A percentile compares a stretch with the other conserved stretches of the same genome.
These are phyloP conservation scores for Sminthurides bifidus DNA, from an alignment of 1,140 invertebrate species.

Conservation along the genomic window DNA sequence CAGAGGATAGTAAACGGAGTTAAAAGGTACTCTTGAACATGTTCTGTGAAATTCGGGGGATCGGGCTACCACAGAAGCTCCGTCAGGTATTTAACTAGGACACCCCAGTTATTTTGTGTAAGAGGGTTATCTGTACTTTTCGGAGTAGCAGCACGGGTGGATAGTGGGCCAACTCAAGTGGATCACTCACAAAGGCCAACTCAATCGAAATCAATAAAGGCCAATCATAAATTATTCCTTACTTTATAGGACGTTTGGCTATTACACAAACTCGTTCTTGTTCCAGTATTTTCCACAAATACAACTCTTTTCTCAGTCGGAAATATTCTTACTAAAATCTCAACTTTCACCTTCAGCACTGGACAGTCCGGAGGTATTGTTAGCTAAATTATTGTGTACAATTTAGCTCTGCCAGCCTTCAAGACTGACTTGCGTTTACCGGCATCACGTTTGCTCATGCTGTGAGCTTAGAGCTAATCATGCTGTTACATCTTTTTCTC, in stretches of 20 bases:
- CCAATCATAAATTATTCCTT: slow-evolving; percentile 13
- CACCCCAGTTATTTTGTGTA: background rate
- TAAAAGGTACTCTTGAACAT: no score
- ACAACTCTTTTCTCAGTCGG: background rate
- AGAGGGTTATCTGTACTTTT: background rate
- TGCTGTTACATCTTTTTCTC: background rate
- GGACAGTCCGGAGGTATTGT: no score
- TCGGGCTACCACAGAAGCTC: no score
- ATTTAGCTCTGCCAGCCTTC: no score
- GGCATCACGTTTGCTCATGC: no score
- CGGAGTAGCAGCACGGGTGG: background rate
- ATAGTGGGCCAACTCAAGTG: slow-evolving; percentile 2
- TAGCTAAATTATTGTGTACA: no score
- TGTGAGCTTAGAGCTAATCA: background rate
- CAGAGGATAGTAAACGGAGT: no score
- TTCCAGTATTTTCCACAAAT: background rate
- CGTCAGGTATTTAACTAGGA: no score
- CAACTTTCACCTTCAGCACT: background rate
- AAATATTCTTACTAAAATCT: background rate
- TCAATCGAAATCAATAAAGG: slow-evolving; percentile 11
- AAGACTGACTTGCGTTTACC: no score
- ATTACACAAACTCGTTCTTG: background rate
- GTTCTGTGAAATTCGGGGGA: no score
- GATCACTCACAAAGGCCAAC: no score
- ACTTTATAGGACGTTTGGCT: background rate